Evolutionary conservation across 2,888 invertebrate species (phyloP).

Genomic region (Boloria euphrosyne): DNA sequence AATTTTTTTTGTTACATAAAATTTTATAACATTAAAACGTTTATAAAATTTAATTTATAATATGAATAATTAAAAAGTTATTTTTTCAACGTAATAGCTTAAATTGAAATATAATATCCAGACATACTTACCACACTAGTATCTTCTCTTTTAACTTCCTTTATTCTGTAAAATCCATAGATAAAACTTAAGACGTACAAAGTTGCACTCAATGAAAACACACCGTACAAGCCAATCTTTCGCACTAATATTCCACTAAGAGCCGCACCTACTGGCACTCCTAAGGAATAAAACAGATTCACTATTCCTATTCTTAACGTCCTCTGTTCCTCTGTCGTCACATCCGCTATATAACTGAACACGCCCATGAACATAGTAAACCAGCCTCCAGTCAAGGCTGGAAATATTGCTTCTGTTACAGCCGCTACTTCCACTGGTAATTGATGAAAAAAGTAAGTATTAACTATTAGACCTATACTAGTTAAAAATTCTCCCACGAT

Average conservation of each 20-base stretch:
- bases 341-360: conserved; percentile 94
- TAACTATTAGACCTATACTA: conserved; percentile 88
- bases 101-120: not conserved
- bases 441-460: conserved; percentile 90
- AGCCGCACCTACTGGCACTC: conserved; percentile 94
- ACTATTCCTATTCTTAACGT: conserved; percentile 93
- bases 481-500: conserved; percentile 91
- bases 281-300: conserved; percentile 93
- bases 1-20: not conserved
- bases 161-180: conserved; percentile 87
- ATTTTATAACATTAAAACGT: not conserved
- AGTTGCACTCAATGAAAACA: conserved; percentile 89
- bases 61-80: too few species aligned
- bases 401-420: conserved; percentile 90
- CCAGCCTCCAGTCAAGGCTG: conserved; percentile 92
- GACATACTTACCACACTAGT: conserved; percentile 60
- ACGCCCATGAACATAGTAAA: conserved; percentile 95
- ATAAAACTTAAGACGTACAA: conserved; percentile 88
- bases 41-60: too few species aligned
- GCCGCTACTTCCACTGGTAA: conserved; percentile 91
- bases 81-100: too few species aligned
- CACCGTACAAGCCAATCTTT: conserved; percentile 91
- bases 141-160: conserved; percentile 83
- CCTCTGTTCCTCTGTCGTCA: conserved; percentile 91
- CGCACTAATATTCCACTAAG: conserved; percentile 90